Evolutionary conservation across 2,797 vertebrate species (phyloP).

Genomic region (Leptoclinus maculatus): DNA sequence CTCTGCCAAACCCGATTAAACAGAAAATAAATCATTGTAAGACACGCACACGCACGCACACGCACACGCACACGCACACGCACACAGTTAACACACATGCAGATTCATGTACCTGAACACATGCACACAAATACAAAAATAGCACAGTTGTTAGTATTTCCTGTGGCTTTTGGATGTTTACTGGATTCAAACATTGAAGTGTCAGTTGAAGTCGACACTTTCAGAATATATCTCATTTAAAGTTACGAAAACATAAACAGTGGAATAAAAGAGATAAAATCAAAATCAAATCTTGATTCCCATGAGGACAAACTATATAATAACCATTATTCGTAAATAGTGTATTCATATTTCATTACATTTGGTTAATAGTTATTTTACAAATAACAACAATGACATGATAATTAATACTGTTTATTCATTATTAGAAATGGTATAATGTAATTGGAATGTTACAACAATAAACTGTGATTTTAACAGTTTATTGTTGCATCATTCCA

Average conservation of each 20-base stretch:
- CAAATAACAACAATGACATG: too few relatives aligned
- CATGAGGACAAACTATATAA: too few relatives aligned
- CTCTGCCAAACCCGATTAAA: conserved; percentile 78
- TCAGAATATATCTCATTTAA: conserved; percentile 23
- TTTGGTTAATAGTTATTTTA: too few relatives aligned
- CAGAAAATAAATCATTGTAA: conserved; percentile 74
- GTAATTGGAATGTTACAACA: too few relatives aligned
- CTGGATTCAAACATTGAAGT: conserved; percentile 14
- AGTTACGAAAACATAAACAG: neutral
- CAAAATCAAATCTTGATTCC: too few relatives aligned
- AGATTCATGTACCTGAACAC: conserved; percentile 23
- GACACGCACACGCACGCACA: conserved; percentile 21
- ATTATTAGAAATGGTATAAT: too few relatives aligned
- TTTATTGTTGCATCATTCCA: too few relatives aligned
- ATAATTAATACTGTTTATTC: too few relatives aligned
- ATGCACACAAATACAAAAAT: neutral
- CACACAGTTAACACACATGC: neutral
- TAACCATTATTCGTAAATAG: too few relatives aligned
- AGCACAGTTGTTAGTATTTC: conserved; percentile 8
- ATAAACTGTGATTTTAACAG: too few relatives aligned
- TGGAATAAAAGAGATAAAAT: too few relatives aligned
- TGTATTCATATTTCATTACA: too few relatives aligned
- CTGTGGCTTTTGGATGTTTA: conserved; percentile 30
- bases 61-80: conserved; percentile 16
- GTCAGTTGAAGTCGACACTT: conserved; percentile 21